Evolutionary conservation across 1,140 invertebrate genomes (phyloP).

Genomic region (Dryas iulia): DNA sequence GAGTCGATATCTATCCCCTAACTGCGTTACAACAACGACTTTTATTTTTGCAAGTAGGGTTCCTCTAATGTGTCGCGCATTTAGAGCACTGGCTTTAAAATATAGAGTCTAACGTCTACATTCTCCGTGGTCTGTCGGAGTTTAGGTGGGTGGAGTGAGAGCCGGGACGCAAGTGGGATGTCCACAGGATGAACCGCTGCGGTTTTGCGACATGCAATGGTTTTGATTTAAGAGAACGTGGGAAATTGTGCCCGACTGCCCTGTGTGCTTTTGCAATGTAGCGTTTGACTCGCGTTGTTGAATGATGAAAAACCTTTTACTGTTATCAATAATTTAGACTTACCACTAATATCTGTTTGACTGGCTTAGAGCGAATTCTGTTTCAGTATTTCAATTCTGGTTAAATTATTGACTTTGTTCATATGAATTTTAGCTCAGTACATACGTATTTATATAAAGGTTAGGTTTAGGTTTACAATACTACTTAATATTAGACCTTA

Average conservation of each 20-base stretch:
- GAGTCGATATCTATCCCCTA: slow-evolving; percentile 34
- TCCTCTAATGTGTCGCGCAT: slow-evolving; percentile 77
- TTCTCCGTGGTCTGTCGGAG: slow-evolving; percentile 54
- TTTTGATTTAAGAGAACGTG: slow-evolving; percentile 23
- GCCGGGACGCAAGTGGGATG: slow-evolving; percentile 63
- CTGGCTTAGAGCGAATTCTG: not conserved
- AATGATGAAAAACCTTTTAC: not conserved
- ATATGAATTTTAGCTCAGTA: not conserved
- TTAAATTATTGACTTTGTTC: not conserved
- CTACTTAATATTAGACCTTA: too few species aligned
- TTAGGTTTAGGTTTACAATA: not conserved
- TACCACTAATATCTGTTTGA: not conserved
- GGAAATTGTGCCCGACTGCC: not conserved
- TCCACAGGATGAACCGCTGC: slow-evolving; percentile 54
- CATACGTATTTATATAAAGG: not conserved
- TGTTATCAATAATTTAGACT: not conserved
- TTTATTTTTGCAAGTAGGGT: slow-evolving; percentile 48
- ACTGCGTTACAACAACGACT: slow-evolving; percentile 13
- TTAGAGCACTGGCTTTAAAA: slow-evolving; percentile 59
- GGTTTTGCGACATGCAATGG: slow-evolving; percentile 40
- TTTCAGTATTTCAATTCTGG: not conserved
- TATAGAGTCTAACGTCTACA: slow-evolving; percentile 46
- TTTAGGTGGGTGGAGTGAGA: slow-evolving; percentile 57
- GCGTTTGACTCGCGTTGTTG: not conserved
- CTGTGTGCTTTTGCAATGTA: not conserved